Base-by-base conservation (phyloP, 2,113 vertebrate species). In the Oceanodroma tethys region DNA sequence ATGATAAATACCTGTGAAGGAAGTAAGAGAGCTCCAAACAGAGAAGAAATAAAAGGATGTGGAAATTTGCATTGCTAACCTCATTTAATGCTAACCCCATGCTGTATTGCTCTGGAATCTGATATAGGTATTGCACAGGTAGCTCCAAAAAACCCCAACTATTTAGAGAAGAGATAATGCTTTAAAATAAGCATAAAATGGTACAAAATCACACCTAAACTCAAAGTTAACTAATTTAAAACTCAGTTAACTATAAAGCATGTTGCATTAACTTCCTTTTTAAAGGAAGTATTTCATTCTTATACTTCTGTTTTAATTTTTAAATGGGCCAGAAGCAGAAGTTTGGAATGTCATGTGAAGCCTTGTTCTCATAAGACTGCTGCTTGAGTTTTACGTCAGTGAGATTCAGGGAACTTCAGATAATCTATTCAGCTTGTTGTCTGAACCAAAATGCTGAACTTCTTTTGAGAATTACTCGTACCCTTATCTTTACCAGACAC, bases 301-400 rank as follows among this genome's bases (percentile, higher is more conserved):
- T 90, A 71, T 42, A 78, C 62, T 96, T 97, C 89, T 91, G 59
- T 62, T 96, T 94, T 79, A 34, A 47, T 87, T 94, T 93, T 90
- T 14, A 38, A 89, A 66, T 30, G 34, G 48, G 59, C 23, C 79
- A 92, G 76, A 95, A 95, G 70, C 86, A 97, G 92, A 89, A 95
- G 93, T 78, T 72, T 2, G 4, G 96, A 95, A 91, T 83, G 58
- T 59, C 88, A 81, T 47, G 45, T 45, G 79, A 88, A 94, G 34
- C 45, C 52, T 78, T 88, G 40, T 73, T 95, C 62, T 93, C 42
- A 17, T 22, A 55, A 86, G 85, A 72, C 12, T 83, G 50, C 58
- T 74, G 9, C 82, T 74, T 85, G 56, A 88, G 26, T 78, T 92
- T 82, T 42, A 71, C 81, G 68, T 85, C 66, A 30, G 30, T 60